Evolutionary conservation across 2,888 invertebrate genomes (phyloP).

Genomic region (Agonopterix heracliana): DNA sequence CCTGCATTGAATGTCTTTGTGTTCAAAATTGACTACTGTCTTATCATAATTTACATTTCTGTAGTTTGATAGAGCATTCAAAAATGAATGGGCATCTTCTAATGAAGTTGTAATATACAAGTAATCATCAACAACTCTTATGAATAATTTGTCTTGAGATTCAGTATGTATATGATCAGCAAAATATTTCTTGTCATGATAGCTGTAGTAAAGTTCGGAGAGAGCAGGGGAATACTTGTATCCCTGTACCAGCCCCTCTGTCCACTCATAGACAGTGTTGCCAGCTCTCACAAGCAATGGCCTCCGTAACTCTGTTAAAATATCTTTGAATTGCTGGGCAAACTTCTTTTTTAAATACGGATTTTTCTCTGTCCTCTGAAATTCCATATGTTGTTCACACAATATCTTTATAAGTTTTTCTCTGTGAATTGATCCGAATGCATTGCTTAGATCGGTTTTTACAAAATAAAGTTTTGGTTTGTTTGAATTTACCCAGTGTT

Average conservation of each 20-base stretch:
- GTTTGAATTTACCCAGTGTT: slow-evolving; percentile 42
- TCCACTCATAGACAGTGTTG: slow-evolving; percentile 66
- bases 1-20: slow-evolving; percentile 36
- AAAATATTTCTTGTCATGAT: slow-evolving; percentile 54
- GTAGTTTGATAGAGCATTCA: slow-evolving; percentile 49
- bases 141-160: slow-evolving; percentile 43
- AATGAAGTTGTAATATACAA: slow-evolving; percentile 61
- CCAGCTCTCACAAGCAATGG: slow-evolving; percentile 61
- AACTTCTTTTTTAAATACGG: slow-evolving; percentile 39
- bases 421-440: slow-evolving; percentile 65
- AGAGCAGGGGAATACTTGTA: slow-evolving; percentile 69
- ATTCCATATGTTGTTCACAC: slow-evolving; percentile 34
- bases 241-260: slow-evolving; percentile 63
- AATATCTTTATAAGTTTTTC: slow-evolving; percentile 48
- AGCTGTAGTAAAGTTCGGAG: slow-evolving; percentile 61
- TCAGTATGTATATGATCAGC: slow-evolving; percentile 29
- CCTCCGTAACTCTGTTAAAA: slow-evolving; percentile 48
- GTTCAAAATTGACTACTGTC: slow-evolving; percentile 56
- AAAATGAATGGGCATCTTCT: slow-evolving; percentile 47
- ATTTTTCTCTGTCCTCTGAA: slow-evolving; percentile 42
- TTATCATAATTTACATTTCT: slow-evolving; percentile 62
- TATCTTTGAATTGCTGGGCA: slow-evolving; percentile 47
- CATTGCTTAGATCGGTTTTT: slow-evolving; percentile 65
- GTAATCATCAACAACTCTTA: slow-evolving; percentile 68
- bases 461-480: slow-evolving; percentile 63